Evolutionary conservation across 2,888 invertebrate genomes (phyloP).

Genomic region (Xiphydria camelus): DNA sequence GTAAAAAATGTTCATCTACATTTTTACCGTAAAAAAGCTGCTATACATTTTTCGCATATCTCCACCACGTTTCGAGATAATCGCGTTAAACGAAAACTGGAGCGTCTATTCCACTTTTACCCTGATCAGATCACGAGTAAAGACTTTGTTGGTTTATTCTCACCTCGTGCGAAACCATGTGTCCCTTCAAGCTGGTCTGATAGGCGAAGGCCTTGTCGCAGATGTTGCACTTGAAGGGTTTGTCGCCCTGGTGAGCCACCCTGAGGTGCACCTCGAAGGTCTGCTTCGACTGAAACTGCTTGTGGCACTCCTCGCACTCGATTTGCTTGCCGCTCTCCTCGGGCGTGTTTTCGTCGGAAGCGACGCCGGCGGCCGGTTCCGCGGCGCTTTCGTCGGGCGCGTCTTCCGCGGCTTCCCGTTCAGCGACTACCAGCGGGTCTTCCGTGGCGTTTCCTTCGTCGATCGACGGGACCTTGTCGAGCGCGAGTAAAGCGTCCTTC

Average conservation of each 20-base stretch:
- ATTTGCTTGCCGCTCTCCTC: conserved; percentile 27
- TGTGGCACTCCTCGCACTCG: conserved; percentile 65
- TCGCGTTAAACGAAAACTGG: too few species aligned
- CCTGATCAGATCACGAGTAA: background rate
- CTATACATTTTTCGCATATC: too few species aligned
- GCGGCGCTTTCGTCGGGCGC: background rate
- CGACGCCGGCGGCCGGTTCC: conserved; percentile 1
- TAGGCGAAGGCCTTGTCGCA: conserved; percentile 67
- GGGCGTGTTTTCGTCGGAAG: background rate
- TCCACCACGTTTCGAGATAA: too few species aligned
- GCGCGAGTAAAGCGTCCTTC: background rate
- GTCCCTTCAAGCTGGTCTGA: conserved; percentile 65
- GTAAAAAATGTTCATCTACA: too few species aligned
- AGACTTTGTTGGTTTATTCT: conserved; percentile 6
- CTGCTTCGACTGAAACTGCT: conserved; percentile 65
- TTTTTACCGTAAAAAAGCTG: too few species aligned
- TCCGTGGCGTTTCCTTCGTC: background rate
- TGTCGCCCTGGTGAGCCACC: conserved; percentile 63
- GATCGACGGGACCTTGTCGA: conserved; percentile 4
- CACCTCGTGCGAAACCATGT: conserved; percentile 60
- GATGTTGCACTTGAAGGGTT: conserved; percentile 63
- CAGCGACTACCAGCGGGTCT: background rate
- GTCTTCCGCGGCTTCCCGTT: too few species aligned
- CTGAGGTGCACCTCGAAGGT: conserved; percentile 65
- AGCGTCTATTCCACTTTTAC: too few species aligned